Base-by-base conservation (phyloP, 2,888 invertebrate genomes). In the Xanthorhoe spadicearia region DNA sequence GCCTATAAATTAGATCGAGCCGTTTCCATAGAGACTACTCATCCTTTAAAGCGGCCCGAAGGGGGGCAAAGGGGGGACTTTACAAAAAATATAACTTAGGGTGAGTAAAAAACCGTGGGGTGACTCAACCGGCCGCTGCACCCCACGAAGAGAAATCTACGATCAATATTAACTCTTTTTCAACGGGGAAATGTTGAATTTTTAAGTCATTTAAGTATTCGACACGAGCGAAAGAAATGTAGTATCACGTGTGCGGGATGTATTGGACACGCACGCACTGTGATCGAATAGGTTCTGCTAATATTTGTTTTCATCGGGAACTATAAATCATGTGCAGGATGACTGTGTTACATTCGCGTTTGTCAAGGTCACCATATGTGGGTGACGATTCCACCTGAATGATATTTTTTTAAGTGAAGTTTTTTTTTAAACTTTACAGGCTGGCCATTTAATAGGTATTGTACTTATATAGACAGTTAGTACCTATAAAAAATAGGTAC, bases 131-230 rank as follows among this genome's bases (percentile, higher is more conserved):
- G 92, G 92, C 92, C 93, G 92, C 87, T 93, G 93, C 93, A 92
- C 93, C 93, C 93, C 93, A 92, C 92, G 89, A 87, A 83, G 91
- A 91, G 88, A 93, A 93, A 93, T 92, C 92, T 89, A 91, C 93
- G 93, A 93, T 93, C 93, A 93, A 93, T 93, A 93, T 93, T 93
- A 93, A 93, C 93, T 93, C 93, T 93, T 93, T 93, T 93, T 90
- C 83, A 88, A 90, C 87, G 84, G 83, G 84, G 89, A 90, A 68
- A 90, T 84, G 88, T 84, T 88, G 90, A 91, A 90, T 91, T 92
- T 89, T 92, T 89, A 91, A 91, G 86, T 90, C 87, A 83, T 86
- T 88, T 87, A 85, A 89, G 84, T 83, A 81, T 77, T 73, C 66
- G 71, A 73, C 69, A 79, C 73, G 77, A 76, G 74, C 71, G 74